Evolutionary conservation across 1,140 invertebrate genomes (phyloP), one percentile per base, ranked within the genome.

Genomic region (Periplaneta americana): DNA sequence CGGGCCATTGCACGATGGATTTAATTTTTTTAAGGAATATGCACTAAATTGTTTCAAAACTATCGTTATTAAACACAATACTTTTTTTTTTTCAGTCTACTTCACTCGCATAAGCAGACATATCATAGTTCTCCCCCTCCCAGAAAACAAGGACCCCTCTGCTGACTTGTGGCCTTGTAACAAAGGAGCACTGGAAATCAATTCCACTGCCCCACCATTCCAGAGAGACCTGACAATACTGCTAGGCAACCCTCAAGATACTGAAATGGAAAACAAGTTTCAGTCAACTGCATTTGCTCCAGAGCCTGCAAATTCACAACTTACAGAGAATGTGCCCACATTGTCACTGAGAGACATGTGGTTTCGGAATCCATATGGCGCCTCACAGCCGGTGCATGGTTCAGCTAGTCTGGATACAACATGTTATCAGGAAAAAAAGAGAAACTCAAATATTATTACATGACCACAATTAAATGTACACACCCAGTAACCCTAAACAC

Each of bases 341-440:
- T 99, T 92, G 82, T 91, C 92, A 86, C 94, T 97, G 66, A 99
- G 91, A 78, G 91, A 91, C 93, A 99, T 97, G 86, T 97, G 94
- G 89, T 99, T 96, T 85, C 93, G 93, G 90, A 95, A 99, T 83
- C 97, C 97, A 87, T 99, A 99, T 22, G 98, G 97, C 82, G 96
- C 93, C 78, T 94, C 96, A 91, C 98, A 99, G 33, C 91, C 91
- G 66, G 91, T 87, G 86, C 98, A 98, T 39, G 96, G 96, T 82
- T 93, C 92, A 83, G 88, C 88, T 78, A 75, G 57, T 75, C 80
- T 83, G 76, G 79, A 37, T n/a, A 66, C 31, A 80, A 81, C 22
- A 82, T 35, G 82, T 18, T 22, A 66, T 75, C 15, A 74, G 8
- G 33, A 17, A 82, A 66, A 34, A n/a, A 66, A 80, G 13, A 57